Evolutionary conservation across 2,888 invertebrate genomes (phyloP).

Genomic region (Serripes groenlandicus): DNA sequence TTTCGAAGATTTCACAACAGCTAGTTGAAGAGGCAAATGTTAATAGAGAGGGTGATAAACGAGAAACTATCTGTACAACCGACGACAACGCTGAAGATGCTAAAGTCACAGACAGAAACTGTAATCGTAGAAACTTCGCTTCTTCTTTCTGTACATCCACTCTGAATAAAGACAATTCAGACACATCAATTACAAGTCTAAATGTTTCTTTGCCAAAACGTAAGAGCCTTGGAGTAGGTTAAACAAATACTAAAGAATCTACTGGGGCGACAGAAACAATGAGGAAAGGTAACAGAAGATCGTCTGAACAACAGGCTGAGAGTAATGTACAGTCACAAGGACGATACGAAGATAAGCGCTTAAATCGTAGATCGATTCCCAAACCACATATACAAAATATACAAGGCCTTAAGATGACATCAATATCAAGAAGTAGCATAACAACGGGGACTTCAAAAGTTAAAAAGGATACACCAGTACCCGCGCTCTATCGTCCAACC

Average conservation of each 20-base stretch:
- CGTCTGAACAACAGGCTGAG: neutral
- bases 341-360: neutral
- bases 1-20: slow-evolving; percentile 42
- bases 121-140: slow-evolving; percentile 46
- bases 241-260: neutral
- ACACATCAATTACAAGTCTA: slow-evolving; percentile 1
- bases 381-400: neutral
- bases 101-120: slow-evolving; percentile 38
- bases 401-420: neutral
- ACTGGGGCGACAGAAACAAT: neutral
- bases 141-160: slow-evolving; percentile 3
- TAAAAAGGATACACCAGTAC: slow-evolving; percentile 8
- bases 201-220: neutral
- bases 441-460: neutral
- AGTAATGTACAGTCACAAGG: neutral
- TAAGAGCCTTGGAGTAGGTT: too few relatives aligned
- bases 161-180: neutral
- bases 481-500: neutral
- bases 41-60: neutral
- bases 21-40: slow-evolving; percentile 20
- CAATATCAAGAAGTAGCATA: neutral
- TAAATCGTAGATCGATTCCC: neutral
- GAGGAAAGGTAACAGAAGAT: neutral
- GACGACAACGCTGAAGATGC: neutral
- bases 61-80: too few relatives aligned